Base-by-base conservation (phyloP, 2,113 vertebrate genomes). In the Paradisaea rubra region DNA sequence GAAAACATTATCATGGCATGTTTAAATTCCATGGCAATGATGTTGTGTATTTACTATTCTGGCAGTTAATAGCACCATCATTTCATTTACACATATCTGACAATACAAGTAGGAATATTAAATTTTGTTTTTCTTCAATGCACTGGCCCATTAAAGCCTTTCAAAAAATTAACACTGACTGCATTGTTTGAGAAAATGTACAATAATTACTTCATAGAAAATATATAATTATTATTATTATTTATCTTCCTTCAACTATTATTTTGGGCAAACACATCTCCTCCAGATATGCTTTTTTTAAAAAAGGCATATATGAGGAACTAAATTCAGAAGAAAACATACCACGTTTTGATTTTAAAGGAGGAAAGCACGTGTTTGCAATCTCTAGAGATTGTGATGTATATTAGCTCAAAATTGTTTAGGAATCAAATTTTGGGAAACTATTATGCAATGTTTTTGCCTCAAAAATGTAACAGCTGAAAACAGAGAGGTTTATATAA, bases 61-160 rank as follows among this genome's bases (percentile, higher is more conserved):
- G 61, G 53, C 73, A 85, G 81, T 42, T 82, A 59, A 95, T 90
- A 92, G 83, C 35, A 33, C 27, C 90, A 76, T 88, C 59, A 82
- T 91, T 91, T 79, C 68, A 91, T 82, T 63, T 72, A 71, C 45
- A 87, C 95, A 82, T 49, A 89, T 54, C 60, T 89, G 71, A 93
- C n/a, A 89, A 52, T 59, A 68, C n/a, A 70, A 78, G 45, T 81
- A 90, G 13, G 41, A 93, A 92, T 73, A 84, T 30, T 47, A 81
- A 93, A 94, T 68, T 47, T 71, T 87, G 63, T 77, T 76, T 86
- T 94, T 72, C 76, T 80, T 65, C 60, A 73, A 59, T 44, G 52
- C 59, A 56, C 11, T 72, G 64, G 91, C n/a, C 81, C 30, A 80
- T 85, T 91, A 35, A 87, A 83, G 25, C 80, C 60, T 92, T 73